These are phyloP conservation scores for Thalassophryne amazonica DNA, from an alignment of 2,797 vertebrate genomes.

Conservation along the genomic window DNA sequence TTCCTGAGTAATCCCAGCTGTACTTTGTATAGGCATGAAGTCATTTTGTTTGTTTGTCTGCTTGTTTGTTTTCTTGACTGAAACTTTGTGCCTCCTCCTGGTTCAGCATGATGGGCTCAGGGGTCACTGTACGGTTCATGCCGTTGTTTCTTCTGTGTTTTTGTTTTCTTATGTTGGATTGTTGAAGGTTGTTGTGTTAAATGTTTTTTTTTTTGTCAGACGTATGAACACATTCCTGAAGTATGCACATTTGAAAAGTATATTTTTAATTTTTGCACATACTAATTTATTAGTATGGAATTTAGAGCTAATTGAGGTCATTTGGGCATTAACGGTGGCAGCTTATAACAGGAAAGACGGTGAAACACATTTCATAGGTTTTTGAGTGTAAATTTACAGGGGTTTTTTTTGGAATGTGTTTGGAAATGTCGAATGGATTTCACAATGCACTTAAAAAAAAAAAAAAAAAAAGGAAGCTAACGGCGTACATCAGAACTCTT, in stretches of 20 bases:
- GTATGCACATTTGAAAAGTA: slow-evolving; percentile 45
- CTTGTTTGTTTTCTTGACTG: slow-evolving; percentile 10
- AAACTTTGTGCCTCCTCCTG: slow-evolving; percentile 32
- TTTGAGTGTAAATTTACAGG: background rate
- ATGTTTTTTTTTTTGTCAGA: background rate
- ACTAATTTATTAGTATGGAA: slow-evolving; percentile 46
- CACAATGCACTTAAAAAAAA: slow-evolving; percentile 14
- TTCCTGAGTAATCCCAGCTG: slow-evolving; percentile 6
- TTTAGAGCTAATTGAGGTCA: slow-evolving; percentile 49
- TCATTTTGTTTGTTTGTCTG: slow-evolving; percentile 21
- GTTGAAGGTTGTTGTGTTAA: background rate
- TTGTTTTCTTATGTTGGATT: background rate
- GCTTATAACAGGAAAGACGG: slow-evolving; percentile 48
- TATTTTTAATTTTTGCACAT: slow-evolving; percentile 52
- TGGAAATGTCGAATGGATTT: slow-evolving; percentile 6
- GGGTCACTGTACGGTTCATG: background rate
- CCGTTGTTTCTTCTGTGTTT: slow-evolving; percentile 4
- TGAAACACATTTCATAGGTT: too few relatives aligned
- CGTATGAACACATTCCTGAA: slow-evolving; percentile 15
- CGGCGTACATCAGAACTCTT: too few relatives aligned
- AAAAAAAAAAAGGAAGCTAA: too few relatives aligned
- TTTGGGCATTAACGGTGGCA: slow-evolving; percentile 61
- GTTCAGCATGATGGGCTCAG: slow-evolving; percentile 28
- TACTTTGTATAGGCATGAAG: slow-evolving; percentile 47
- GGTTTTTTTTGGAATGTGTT: slow-evolving; percentile 6